Percentiles rank a stretch among this genome's conserved stretches.
Evolutionary conservation across 92 coral and sea anemone genomes (phyloP).

Genomic region (Blastomussa wellsi): DNA sequence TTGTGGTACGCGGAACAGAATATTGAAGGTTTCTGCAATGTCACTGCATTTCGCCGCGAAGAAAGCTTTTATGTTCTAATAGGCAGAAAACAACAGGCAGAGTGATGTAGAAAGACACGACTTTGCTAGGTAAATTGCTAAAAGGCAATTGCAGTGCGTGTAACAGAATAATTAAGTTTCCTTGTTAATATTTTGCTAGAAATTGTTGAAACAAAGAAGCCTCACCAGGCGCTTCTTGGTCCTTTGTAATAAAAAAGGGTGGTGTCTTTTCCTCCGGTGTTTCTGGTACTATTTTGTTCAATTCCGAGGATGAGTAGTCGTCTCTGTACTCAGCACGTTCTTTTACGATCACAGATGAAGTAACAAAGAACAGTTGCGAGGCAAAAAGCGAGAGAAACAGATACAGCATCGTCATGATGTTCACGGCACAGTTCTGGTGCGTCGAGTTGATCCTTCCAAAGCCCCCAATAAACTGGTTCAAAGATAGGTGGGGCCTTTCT

Average conservation of each 20-base stretch:
- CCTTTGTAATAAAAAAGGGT: not conserved
- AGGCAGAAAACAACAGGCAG: too few species aligned
- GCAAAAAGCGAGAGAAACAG: not conserved
- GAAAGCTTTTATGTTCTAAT: too few species aligned
- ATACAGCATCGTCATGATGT: not conserved
- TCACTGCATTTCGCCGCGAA: too few species aligned
- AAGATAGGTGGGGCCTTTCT: not conserved
- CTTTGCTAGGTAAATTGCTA: not conserved
- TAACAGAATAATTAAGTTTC: not conserved
- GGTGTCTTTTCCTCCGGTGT: not conserved
- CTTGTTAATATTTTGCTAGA: slow-evolving; percentile 3
- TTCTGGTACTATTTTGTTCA: not conserved
- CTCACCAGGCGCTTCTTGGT: not conserved
- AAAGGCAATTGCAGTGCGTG: too few species aligned
- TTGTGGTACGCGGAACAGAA: too few species aligned
- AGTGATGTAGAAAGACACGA: too few species aligned
- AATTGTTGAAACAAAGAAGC: not conserved
- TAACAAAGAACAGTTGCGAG: not conserved
- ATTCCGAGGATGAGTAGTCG: not conserved
- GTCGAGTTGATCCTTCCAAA: not conserved
- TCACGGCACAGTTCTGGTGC: not conserved
- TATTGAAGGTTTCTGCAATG: too few species aligned
- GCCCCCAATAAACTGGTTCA: not conserved
- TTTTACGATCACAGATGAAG: not conserved
- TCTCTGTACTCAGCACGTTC: not conserved